Evolutionary conservation across 2,888 invertebrate species (phyloP).

Genomic region (Eucera pruinosa): DNA sequence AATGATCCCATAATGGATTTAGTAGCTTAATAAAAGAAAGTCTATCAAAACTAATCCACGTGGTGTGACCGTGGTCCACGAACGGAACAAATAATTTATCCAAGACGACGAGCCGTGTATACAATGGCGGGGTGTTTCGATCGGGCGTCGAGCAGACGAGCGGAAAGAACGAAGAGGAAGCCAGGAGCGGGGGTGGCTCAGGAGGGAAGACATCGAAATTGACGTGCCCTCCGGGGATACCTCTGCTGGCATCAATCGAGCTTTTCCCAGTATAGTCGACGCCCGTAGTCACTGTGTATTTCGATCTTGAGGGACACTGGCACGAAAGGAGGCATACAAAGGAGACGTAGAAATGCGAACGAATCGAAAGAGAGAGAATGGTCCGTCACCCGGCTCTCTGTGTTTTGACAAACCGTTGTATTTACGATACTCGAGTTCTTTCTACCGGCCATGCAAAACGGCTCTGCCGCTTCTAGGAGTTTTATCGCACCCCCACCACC

Average conservation of each 20-base stretch:
- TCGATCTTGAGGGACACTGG: constrained; percentile 38
- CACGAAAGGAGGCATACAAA: constrained; percentile 12
- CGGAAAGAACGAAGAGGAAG: constrained; percentile 20
- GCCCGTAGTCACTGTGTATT: constrained; percentile 59
- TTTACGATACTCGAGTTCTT: constrained; percentile 37
- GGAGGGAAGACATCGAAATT: constrained; percentile 55
- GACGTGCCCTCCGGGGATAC: constrained; percentile 62
- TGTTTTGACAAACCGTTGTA: constrained; percentile 42
- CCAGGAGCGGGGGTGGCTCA: background rate
- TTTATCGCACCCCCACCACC: constrained; percentile 14
- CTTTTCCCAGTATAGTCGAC: constrained; percentile 47
- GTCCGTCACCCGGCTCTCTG: constrained; percentile 15
- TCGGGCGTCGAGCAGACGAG: constrained; percentile 11
- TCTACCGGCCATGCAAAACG: constrained; percentile 26
- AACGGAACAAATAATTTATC: constrained; percentile 43
- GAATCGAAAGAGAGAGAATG: constrained; percentile 21
- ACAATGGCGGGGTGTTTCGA: constrained; percentile 22
- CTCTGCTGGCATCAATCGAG: constrained; percentile 61
- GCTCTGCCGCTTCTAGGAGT: background rate
- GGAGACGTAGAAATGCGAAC: constrained; percentile 14
- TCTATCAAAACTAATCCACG: no score
- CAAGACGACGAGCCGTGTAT: constrained; percentile 10
- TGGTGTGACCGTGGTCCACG: no score
- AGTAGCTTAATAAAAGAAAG: no score
- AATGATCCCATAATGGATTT: no score